Evolutionary conservation across 2,797 vertebrate species (phyloP).

Genomic region (Lacerta bilineata): DNA sequence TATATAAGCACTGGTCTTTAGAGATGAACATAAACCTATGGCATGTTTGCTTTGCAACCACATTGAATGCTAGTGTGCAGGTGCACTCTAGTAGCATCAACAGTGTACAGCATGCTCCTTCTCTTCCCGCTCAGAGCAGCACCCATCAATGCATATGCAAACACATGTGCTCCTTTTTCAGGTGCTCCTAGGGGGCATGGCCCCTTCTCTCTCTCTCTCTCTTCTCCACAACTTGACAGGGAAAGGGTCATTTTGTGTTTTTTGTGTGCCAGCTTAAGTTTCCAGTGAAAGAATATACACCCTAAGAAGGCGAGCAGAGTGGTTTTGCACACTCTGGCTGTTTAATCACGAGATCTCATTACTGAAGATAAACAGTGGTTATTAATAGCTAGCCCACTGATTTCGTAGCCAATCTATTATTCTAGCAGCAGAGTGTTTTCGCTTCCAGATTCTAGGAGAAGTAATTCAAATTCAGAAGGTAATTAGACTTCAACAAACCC

Average conservation of each 20-base stretch:
- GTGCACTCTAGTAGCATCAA: too few species aligned
- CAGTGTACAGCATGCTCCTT: background rate
- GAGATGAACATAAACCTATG: background rate
- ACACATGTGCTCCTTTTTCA: background rate
- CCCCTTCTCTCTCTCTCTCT: background rate
- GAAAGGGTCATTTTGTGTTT: background rate
- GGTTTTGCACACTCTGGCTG: conserved; percentile 25
- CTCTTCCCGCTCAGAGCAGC: too few species aligned
- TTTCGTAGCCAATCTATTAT: conserved; percentile 48
- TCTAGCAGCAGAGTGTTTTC: conserved; percentile 65
- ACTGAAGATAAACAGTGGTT: conserved; percentile 48
- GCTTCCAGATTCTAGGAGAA: conserved; percentile 58
- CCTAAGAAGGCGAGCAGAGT: conserved; percentile 32
- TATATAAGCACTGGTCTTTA: too few species aligned
- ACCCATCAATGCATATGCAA: background rate
- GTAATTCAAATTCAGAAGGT: conserved; percentile 66
- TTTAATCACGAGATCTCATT: conserved; percentile 63
- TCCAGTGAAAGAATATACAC: conserved; percentile 3
- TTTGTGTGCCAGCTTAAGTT: background rate
- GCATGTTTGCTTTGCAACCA: background rate
- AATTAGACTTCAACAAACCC: conserved; percentile 65
- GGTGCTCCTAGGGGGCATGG: background rate
- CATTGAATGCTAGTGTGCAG: background rate
- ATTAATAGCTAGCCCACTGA: conserved; percentile 51
- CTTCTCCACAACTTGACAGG: too few species aligned